These are phyloP conservation scores for Neolamprologus tretocephalus DNA, from an alignment of 2,113 vertebrate species.

Conservation along the genomic window DNA sequence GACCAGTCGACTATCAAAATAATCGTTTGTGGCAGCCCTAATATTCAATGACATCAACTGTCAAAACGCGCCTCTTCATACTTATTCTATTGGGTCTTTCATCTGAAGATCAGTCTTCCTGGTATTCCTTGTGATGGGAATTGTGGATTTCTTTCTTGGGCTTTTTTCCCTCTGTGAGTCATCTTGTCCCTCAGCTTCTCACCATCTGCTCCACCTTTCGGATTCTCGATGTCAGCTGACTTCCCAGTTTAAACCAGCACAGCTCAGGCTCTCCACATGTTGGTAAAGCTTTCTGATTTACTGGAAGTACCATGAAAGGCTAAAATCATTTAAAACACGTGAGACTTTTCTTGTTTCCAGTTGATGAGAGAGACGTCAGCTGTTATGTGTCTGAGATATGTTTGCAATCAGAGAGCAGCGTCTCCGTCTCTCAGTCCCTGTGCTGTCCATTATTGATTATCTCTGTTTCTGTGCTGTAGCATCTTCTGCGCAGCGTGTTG, in stretches of 20 bases:
- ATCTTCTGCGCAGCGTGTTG: background rate
- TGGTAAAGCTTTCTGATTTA: background rate
- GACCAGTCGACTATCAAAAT: too few relatives aligned
- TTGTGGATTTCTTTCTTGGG: background rate
- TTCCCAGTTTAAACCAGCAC: background rate
- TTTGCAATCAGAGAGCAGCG: background rate
- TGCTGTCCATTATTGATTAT: background rate
- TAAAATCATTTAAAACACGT: background rate
- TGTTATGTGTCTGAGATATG: background rate
- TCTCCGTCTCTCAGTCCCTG: background rate
- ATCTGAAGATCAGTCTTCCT: background rate
- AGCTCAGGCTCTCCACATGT: background rate
- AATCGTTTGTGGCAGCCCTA: too few relatives aligned
- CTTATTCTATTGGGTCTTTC: background rate
- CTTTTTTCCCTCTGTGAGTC: background rate
- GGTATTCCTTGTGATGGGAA: background rate
- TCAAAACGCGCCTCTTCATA: background rate
- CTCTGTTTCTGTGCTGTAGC: background rate
- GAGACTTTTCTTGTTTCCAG: background rate
- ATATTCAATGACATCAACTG: background rate
- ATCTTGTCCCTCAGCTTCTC: background rate
- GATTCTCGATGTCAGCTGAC: background rate
- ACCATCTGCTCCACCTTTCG: background rate
- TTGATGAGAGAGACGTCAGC: background rate
- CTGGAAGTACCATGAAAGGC: background rate